Percentiles rank a stretch among this genome's conserved stretches.
Conservation (phyloP, 2,113 vertebrate genomes). For the Clarias gariepinus region DNA sequence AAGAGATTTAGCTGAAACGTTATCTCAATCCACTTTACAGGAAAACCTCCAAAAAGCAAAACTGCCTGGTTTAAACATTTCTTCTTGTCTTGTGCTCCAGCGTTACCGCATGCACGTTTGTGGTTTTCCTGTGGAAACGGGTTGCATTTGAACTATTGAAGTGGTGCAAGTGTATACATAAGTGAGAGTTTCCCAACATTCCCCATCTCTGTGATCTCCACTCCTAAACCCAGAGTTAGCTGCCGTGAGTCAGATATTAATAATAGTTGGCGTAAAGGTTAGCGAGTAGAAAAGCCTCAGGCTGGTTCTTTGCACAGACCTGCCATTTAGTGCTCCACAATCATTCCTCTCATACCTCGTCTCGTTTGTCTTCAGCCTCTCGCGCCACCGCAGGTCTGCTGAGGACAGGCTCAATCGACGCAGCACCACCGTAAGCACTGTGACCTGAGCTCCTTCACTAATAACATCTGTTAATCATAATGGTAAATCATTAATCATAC, state of each 20-base stretch:
- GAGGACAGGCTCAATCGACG: conserved; percentile 41
- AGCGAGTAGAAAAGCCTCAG: conserved; percentile 52
- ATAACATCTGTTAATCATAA: neutral
- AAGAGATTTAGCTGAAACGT: neutral
- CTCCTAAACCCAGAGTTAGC: neutral
- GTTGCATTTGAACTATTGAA: neutral
- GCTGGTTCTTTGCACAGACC: conserved; percentile 75
- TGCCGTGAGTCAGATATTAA: conserved; percentile 6
- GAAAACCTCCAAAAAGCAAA: neutral
- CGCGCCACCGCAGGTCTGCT: conserved; percentile 53
- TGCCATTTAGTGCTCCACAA: conserved; percentile 65
- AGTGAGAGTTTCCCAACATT: conserved; percentile 23
- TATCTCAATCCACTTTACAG: neutral
- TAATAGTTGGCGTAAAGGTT: conserved; percentile 6
- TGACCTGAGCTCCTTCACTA: neutral
- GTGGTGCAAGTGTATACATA: neutral
- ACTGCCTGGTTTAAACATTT: neutral
- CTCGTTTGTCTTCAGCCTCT: conserved; percentile 64
- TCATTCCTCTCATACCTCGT: conserved; percentile 75
- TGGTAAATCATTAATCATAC: neutral
- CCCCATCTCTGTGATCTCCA: neutral
- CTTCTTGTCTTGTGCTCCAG: neutral
- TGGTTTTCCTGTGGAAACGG: neutral
- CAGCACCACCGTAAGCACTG: neutral
- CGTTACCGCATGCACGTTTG: neutral